A percentile compares a stretch with the other conserved stretches of the same genome.
phyloP scores from a whole-genome alignment of 2,888 invertebrate genomes.

The Lymantria monacha region DNA sequence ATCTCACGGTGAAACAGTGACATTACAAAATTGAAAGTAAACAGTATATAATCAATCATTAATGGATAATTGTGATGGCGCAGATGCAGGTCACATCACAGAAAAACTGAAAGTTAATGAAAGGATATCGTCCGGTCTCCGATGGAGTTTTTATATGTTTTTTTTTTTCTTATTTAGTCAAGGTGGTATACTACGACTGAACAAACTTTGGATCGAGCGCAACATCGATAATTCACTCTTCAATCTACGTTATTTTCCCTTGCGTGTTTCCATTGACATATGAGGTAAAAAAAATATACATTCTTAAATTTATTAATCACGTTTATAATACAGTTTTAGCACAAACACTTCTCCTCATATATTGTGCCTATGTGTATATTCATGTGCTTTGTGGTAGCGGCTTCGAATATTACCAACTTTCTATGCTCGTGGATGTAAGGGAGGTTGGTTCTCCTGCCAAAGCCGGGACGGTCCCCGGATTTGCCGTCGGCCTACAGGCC shows the following conservation, averaged over 20 bases:
- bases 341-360: too few relatives aligned
- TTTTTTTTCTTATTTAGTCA: slow-evolving; percentile 54
- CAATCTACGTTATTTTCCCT: slow-evolving; percentile 55
- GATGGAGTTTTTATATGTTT: slow-evolving; percentile 49
- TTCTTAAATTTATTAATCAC: not conserved
- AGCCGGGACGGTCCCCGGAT: too few relatives aligned
- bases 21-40: slow-evolving; percentile 64
- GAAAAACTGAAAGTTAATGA: slow-evolving; percentile 65
- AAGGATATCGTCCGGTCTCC: slow-evolving; percentile 66
- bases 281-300: not conserved
- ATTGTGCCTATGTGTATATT: too few relatives aligned
- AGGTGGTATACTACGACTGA: slow-evolving; percentile 61
- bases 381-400: too few relatives aligned
- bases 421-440: too few relatives aligned
- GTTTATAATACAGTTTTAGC: too few relatives aligned
- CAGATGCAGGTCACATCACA: slow-evolving; percentile 29
- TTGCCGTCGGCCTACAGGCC: too few relatives aligned
- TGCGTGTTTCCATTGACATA: slow-evolving; percentile 54
- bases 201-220: slow-evolving; percentile 70
- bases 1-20: slow-evolving; percentile 58
- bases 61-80: slow-evolving; percentile 58
- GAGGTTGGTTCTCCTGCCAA: too few relatives aligned
- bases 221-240: slow-evolving; percentile 77
- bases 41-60: slow-evolving; percentile 75
- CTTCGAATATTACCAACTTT: too few relatives aligned